Percentiles rank a stretch among this genome's conserved stretches.
Evolutionary conservation across 2,888 invertebrate genomes (phyloP).

Genomic region (Drosophila nr. perissopoda): DNA sequence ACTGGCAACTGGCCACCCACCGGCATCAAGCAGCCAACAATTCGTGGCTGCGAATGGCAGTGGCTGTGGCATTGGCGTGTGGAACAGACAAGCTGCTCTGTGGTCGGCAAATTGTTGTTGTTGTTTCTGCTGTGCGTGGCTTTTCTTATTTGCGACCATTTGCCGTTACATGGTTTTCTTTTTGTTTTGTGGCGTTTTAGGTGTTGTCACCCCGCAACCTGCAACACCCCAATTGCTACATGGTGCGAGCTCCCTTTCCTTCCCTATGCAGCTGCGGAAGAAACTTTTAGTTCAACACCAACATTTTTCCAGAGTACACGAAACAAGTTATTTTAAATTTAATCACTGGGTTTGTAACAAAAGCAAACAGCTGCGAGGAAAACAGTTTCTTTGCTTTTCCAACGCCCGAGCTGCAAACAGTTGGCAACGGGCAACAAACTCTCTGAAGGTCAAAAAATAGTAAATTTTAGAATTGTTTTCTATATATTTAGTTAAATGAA

Average conservation of each 20-base stretch:
- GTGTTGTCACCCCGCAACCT: conserved; percentile 27
- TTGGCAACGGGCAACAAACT: neutral
- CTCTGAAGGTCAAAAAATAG: neutral
- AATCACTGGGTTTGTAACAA: conserved; percentile 22
- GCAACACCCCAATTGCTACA: neutral
- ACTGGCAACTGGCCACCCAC: conserved; percentile 39
- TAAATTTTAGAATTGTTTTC: neutral
- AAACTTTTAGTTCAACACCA: conserved; percentile 59
- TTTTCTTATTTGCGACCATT: conserved; percentile 65
- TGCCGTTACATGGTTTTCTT: conserved; percentile 77
- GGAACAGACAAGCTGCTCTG: conserved; percentile 14
- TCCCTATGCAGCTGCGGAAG: conserved; percentile 41
- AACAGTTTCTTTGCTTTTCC: conserved; percentile 9
- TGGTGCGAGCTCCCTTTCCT: conserved; percentile 1
- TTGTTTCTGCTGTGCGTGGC: conserved; percentile 57
- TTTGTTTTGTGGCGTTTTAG: conserved; percentile 69
- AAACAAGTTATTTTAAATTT: conserved; percentile 16
- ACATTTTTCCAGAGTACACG: conserved; percentile 32
- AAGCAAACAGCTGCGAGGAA: conserved; percentile 13
- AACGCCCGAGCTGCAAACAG: neutral
- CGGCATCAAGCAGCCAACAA: conserved; percentile 10
- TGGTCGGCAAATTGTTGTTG: conserved; percentile 24
- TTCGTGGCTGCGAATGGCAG: conserved; percentile 29
- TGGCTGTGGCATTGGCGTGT: neutral
- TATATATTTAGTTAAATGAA: neutral